Percentiles rank a stretch among this genome's conserved stretches.
These are phyloP conservation scores for Petroica traversi DNA, from an alignment of 2,113 vertebrate species.

Conservation along the genomic window DNA sequence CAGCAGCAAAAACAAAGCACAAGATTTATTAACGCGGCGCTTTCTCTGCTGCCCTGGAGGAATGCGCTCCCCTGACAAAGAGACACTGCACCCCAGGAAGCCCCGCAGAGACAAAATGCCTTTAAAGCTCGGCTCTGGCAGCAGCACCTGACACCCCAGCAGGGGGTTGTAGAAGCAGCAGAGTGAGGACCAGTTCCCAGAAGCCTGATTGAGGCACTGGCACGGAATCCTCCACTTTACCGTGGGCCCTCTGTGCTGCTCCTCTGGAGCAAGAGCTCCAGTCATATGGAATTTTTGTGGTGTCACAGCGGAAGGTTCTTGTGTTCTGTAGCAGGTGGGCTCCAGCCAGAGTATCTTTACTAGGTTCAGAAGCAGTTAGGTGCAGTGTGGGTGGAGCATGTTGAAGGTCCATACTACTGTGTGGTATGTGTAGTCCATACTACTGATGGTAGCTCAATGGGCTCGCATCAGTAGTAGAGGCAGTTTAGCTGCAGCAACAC, in stretches of 20 bases:
- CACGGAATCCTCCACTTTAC: neutral
- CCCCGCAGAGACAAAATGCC: neutral
- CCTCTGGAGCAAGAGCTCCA: neutral
- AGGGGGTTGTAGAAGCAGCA: constrained; percentile 6
- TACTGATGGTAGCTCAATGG: neutral
- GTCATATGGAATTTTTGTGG: neutral
- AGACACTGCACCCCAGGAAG: neutral
- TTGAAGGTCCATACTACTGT: neutral
- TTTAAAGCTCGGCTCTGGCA: constrained; percentile 15
- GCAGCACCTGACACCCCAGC: constrained; percentile 40
- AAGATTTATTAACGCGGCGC: constrained; percentile 22
- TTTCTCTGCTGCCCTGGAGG: constrained; percentile 8
- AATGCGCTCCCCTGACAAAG: constrained; percentile 20
- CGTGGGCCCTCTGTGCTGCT: neutral
- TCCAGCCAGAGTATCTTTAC: neutral
- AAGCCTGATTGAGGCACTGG: neutral
- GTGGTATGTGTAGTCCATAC: too few species aligned
- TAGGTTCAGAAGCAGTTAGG: neutral
- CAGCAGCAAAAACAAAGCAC: constrained; percentile 24
- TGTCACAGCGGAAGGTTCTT: neutral
- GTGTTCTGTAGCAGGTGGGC: neutral
- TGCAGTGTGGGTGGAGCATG: neutral
- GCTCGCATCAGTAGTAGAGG: neutral
- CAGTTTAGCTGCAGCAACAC: neutral
- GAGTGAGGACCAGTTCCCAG: constrained; percentile 5